These are phyloP conservation scores for Rhinogobio ventralis DNA, from an alignment of 2,797 vertebrate genomes.

Conservation along the genomic window DNA sequence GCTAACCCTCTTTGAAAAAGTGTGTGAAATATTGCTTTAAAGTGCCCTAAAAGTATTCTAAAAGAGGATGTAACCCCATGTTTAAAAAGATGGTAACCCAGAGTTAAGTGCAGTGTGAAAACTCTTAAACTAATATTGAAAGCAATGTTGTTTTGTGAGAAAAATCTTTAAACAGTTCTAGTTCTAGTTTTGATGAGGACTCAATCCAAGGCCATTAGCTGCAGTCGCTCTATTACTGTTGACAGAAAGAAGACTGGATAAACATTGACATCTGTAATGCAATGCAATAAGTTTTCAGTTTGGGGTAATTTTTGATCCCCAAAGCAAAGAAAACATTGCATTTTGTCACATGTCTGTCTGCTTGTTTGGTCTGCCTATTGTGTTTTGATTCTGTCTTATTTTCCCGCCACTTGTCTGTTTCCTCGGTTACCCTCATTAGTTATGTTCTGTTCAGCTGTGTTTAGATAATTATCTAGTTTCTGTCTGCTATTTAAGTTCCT, in stretches of 20 bases:
- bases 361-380: no score
- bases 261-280: slow-evolving; percentile 61
- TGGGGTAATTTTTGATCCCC: slow-evolving; percentile 58
- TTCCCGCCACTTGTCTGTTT: no score
- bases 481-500: no score
- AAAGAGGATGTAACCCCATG: not conserved
- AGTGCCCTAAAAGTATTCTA: not conserved
- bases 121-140: not conserved
- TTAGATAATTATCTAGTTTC: no score
- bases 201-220: not conserved
- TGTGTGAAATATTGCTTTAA: not conserved
- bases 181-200: slow-evolving; percentile 16
- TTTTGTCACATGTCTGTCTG: slow-evolving; percentile 15
- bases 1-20: not conserved
- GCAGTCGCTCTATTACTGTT: not conserved
- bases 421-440: no score
- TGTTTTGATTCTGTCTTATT: no score
- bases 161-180: not conserved
- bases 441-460: no score
- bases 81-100: not conserved
- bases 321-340: slow-evolving; percentile 68
- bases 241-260: slow-evolving; percentile 15
- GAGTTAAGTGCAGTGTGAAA: not conserved
- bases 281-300: slow-evolving; percentile 57
- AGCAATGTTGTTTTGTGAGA: not conserved